phyloP scores from a whole-genome alignment of 2,888 invertebrate genomes.

The Dicycla oo region DNA sequence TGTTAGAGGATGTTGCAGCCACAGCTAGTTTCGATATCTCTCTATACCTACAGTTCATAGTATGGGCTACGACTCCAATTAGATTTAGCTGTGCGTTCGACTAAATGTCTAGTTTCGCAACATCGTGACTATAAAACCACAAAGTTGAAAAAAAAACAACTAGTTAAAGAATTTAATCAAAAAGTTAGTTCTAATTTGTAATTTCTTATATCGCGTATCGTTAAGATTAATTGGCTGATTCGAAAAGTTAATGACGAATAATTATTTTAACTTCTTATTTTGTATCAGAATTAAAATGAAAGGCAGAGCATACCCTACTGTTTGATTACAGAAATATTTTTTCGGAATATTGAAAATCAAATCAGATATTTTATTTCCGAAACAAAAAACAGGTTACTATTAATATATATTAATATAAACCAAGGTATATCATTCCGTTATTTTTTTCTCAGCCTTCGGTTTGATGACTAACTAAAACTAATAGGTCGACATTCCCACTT shows the following conservation, averaged over 20 bases:
- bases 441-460: neutral
- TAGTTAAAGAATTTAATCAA: neutral
- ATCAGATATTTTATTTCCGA: no score
- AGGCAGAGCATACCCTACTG: neutral
- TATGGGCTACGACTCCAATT: no score
- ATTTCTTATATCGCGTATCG: conserved; percentile 3
- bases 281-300: neutral
- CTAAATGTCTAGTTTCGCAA: neutral
- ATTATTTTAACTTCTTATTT: conserved; percentile 31
- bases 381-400: no score
- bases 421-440: neutral
- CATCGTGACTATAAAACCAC: neutral
- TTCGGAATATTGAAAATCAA: neutral
- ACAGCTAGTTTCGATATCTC: no score
- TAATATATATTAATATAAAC: no score
- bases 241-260: conserved; percentile 4
- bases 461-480: neutral
- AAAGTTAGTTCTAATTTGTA: conserved; percentile 14
- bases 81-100: neutral
- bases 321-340: neutral
- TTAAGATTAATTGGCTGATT: conserved; percentile 27
- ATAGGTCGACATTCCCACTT: conserved; percentile 24
- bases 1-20: neutral
- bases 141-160: neutral
- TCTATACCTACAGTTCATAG: no score